These are phyloP conservation scores for Conomelus anceps DNA, from an alignment of 2,888 invertebrate genomes.

Conservation along the genomic window DNA sequence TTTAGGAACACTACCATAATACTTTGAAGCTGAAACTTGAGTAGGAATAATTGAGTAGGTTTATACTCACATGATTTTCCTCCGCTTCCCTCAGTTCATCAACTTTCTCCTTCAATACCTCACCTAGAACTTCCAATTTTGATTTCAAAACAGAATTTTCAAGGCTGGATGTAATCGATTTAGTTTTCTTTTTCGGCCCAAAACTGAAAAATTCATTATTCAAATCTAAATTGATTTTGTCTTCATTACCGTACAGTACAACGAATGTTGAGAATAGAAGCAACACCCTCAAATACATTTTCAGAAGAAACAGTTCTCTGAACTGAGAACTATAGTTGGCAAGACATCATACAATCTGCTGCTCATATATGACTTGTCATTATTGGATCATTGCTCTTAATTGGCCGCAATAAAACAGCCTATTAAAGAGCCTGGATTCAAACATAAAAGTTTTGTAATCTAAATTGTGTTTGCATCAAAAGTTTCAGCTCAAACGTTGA, in stretches of 20 bases:
- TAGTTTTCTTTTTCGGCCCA: conserved; percentile 40
- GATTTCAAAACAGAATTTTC: conserved; percentile 44
- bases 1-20: too few relatives aligned
- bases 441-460: background rate
- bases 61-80: conserved; percentile 31
- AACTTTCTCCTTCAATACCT: conserved; percentile 50
- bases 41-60: background rate
- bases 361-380: background rate
- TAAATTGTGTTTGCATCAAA: background rate
- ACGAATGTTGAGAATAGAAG: background rate
- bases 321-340: background rate
- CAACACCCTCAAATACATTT: background rate
- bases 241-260: conserved; percentile 9
- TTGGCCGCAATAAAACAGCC: background rate
- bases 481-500: too few relatives aligned
- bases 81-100: conserved; percentile 44
- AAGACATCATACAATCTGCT: background rate
- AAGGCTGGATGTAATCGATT: conserved; percentile 31
- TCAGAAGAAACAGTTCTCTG: background rate
- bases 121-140: conserved; percentile 50
- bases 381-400: background rate
- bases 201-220: conserved; percentile 38
- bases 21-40: too few relatives aligned
- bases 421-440: background rate
- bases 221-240: conserved; percentile 24